Base-by-base conservation (phyloP, 1,140 invertebrate genomes). In the Hydropsyche tenuis region DNA sequence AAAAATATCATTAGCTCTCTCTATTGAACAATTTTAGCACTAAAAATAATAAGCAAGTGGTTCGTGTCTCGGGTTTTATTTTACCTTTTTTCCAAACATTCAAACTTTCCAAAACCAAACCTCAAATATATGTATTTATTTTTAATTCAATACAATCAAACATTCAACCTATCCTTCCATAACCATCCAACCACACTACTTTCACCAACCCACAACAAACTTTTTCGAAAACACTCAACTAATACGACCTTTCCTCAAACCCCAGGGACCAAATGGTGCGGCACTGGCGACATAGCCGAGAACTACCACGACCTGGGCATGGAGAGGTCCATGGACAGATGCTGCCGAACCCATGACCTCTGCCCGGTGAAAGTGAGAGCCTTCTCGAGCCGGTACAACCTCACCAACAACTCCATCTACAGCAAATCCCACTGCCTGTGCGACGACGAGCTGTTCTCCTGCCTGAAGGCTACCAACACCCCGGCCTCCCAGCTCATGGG, bases 391-490 rank as follows among this genome's bases (percentile, higher is more conserved):
- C 88, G 91, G 73, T 96, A 95, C 82, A 93, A 94, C 79, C 81
- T 96, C 27, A 91, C 88, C 4, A 96, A 96, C 82, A 89, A 91
- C 79, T 93, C 92, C 0, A 82, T 94, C 45, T 96, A 94, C 81
- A 95, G 93, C 76, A 96, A 94, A 89, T 95, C 90, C 48, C 94
- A 96, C 80, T 97, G 95, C 81, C 87, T 86, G 14, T 97, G 95
- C 81, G 94, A 97, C 80, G 88, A 92, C 69, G 88, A 89, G 78
- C 88, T 97, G 18, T 93, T 90, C 81, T 85, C 90, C 1, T 97
- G 95, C 84, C 85, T 97, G 43, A 95, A 95, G 81, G 81, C 83
- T 27, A 87, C 89, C 27, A 88, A 90, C 60, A 86, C 86, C 9
- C 89, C 89, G 69, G 87, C 90, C 6, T 87, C 92, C 0, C 91